Evolutionary conservation across 2,797 vertebrate species (phyloP).

Genomic region (Halcyon smyrnensis): DNA sequence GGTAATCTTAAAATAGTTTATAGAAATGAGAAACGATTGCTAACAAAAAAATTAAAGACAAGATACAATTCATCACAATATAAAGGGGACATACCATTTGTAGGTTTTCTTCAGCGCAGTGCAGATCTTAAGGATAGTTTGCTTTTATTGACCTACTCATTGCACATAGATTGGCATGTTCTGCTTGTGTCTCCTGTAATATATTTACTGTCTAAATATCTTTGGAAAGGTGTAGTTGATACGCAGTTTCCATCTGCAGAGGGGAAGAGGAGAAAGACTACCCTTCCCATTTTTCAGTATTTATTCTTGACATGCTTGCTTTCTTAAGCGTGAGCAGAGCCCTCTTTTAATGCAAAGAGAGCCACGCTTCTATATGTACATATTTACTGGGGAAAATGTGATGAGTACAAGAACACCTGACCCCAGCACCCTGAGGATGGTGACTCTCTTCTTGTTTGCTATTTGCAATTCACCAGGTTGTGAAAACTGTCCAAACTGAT

Average conservation of each 20-base stretch:
- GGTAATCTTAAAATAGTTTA: neutral
- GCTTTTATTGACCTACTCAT: neutral
- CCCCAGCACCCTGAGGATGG: neutral
- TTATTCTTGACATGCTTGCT: neutral
- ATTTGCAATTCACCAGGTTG: neutral
- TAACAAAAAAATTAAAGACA: neutral
- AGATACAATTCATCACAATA: neutral
- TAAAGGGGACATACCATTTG: neutral
- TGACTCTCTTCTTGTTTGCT: neutral
- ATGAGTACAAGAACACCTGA: neutral
- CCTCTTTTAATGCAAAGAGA: neutral
- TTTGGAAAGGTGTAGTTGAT: neutral
- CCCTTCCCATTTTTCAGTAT: neutral
- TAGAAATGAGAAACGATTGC: neutral
- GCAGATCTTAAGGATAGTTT: neutral
- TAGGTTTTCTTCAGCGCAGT: neutral
- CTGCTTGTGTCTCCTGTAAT: neutral
- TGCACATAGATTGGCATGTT: neutral
- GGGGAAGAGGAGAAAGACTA: neutral
- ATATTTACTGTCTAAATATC: neutral
- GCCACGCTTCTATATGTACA: fast-evolving
- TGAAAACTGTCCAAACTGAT: neutral
- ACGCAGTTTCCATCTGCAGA: neutral
- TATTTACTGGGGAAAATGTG: neutral
- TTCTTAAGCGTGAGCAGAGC: neutral